Evolutionary conservation across 2,888 invertebrate genomes (phyloP).

Genomic region (Diaphora mendica): DNA sequence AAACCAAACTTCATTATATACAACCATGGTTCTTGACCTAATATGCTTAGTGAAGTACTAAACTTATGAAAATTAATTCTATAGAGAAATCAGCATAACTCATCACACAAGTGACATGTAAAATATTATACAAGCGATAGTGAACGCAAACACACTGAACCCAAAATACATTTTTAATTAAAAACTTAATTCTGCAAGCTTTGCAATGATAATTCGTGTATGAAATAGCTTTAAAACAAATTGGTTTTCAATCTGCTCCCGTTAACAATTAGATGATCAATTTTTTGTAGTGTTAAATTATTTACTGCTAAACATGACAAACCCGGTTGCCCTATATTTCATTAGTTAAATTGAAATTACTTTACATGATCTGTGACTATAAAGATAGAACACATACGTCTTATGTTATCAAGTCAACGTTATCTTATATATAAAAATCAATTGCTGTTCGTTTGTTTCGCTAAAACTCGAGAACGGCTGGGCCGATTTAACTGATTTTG

Average conservation of each 20-base stretch:
- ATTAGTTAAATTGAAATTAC: background rate
- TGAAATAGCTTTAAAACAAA: constrained; percentile 5
- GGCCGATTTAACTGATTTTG: too few species aligned
- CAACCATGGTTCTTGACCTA: background rate
- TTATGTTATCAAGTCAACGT: background rate
- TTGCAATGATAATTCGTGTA: background rate
- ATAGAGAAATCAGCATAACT: background rate
- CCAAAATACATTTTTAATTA: constrained; percentile 5
- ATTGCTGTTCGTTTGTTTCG: too few species aligned
- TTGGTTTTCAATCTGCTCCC: constrained; percentile 9
- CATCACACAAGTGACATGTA: background rate
- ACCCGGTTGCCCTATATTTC: background rate
- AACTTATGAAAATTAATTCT: background rate
- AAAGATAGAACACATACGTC: background rate
- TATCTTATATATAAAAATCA: too few species aligned
- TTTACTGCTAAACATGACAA: background rate
- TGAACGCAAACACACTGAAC: background rate
- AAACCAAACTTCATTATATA: background rate
- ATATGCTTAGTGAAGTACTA: background rate
- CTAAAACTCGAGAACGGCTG: too few species aligned
- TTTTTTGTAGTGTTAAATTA: background rate
- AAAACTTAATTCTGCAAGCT: constrained; percentile 3
- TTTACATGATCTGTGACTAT: background rate
- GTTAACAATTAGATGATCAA: background rate
- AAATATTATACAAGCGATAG: background rate